Conservation (phyloP, 2,888 invertebrate species). For the Morinoia aosen region DNA sequence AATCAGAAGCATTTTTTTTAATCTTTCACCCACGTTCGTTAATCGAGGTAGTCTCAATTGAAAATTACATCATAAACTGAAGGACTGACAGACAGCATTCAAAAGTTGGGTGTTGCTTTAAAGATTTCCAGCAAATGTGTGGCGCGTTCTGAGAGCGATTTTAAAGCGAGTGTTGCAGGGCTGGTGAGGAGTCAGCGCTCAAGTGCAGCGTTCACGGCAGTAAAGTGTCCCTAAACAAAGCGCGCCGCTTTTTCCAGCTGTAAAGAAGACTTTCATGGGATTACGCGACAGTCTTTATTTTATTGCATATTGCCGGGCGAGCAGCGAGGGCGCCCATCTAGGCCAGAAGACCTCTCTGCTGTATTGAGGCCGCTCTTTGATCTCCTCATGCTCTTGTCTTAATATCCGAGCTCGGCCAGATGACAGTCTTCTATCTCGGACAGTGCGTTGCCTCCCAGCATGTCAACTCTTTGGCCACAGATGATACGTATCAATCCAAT, state of each 20-base stretch:
- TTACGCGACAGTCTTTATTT: conserved; percentile 26
- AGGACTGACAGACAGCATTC: background rate
- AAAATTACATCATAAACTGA: background rate
- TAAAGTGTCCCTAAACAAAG: conserved; percentile 28
- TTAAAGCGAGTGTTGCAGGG: background rate
- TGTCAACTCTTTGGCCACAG: background rate
- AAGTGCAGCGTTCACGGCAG: conserved; percentile 23
- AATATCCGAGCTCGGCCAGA: background rate
- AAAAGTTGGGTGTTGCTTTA: background rate
- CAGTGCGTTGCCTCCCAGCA: background rate
- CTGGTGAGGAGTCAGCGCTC: background rate
- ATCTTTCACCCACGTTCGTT: background rate
- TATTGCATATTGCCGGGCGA: conserved; percentile 30
- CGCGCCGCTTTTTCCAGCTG: conserved; percentile 19
- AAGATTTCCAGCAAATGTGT: background rate
- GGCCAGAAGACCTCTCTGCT: conserved; percentile 4
- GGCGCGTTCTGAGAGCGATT: background rate
- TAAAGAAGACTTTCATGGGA: conserved; percentile 43
- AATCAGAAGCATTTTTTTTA: background rate
- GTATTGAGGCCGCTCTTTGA: background rate
- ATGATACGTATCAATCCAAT: background rate
- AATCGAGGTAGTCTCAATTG: background rate
- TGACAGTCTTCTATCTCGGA: background rate
- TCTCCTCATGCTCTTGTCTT: background rate
- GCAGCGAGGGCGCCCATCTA: background rate